Evolutionary conservation across 1,140 invertebrate genomes (phyloP), one percentile per base, ranked within the genome.

Genomic region (Telenomus remus): DNA sequence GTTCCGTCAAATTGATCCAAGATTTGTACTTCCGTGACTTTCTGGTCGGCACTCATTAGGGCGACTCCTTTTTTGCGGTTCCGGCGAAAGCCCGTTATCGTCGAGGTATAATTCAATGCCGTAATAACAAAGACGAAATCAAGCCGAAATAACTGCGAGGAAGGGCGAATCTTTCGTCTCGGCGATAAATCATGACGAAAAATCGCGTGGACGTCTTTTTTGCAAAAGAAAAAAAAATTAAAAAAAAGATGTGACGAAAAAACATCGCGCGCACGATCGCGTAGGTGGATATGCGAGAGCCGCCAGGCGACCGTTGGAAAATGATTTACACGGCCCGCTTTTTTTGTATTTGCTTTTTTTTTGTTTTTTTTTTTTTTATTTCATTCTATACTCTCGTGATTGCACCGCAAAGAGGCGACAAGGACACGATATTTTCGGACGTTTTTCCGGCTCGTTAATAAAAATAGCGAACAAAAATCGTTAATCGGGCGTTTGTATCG

Each of bases 81-180:
- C 14, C 46, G 46, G 46, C 56, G 60, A 71, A 76, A 71, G 70
- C 61, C 68, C 66, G 66, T 70, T 76, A 66, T 61, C 65, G 55
- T 60, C 15, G 46, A 33, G 49, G 19, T 64, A 69, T 75, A 75
- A 69, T 75, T 75, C 54, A 69, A 54, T 35, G 42, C 72, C 65
- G 64, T 60, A 76, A 76, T 70, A 70, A 70, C 72, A 76, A 76
- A 76, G 74, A 66, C 61, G 66, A 76, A 76, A 71, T 60, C 57
- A 63, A 64, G 65, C 19, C 74, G 57, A 69, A 69, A 69, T 59
- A 56, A 68, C 54, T 48, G 63, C 13, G 55, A 55, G 12, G 74
- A 48, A 49, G 53, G 64, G 56, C 63, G 47, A 68, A 76, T 77
- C 63, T 63, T 72, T 68, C 68, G 55, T 66, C 61, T 48, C 34